A percentile compares a stretch with the other conserved stretches of the same genome.
These are phyloP conservation scores for Smittia aterrima DNA, from an alignment of 2,888 invertebrate genomes.

Conservation along the genomic window DNA sequence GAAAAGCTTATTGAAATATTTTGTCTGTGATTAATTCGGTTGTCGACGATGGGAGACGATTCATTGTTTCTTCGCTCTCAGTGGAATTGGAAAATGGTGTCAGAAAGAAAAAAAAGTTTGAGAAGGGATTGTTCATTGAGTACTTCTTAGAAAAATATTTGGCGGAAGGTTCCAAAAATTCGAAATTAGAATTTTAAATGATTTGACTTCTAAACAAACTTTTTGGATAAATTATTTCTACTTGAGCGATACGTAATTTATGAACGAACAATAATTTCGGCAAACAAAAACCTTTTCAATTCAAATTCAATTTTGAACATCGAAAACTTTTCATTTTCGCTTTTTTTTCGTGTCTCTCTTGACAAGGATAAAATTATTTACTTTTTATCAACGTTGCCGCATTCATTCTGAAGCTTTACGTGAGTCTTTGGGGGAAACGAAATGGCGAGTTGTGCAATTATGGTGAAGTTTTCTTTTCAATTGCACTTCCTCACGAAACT, in stretches of 20 bases:
- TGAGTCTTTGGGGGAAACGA: no score
- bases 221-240: no score
- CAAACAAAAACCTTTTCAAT: conserved; percentile 1
- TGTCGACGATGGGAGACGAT: not conserved
- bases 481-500: not conserved
- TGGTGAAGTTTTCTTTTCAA: not conserved
- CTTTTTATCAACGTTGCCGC: not conserved
- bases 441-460: not conserved
- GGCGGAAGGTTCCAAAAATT: no score
- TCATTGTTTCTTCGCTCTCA: not conserved
- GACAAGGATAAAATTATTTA: not conserved
- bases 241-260: no score
- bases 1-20: not conserved
- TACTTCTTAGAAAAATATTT: no score
- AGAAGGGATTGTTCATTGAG: no score
- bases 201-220: no score
- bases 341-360: not conserved
- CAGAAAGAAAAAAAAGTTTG: not conserved
- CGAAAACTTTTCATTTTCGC: not conserved
- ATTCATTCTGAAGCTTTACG: no score
- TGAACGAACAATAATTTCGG: not conserved
- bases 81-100: not conserved
- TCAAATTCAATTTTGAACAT: not conserved
- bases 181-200: no score
- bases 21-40: not conserved